Conservation (phyloP, 64 coral and sea anemone genomes). For the Acropora yongei region DNA sequence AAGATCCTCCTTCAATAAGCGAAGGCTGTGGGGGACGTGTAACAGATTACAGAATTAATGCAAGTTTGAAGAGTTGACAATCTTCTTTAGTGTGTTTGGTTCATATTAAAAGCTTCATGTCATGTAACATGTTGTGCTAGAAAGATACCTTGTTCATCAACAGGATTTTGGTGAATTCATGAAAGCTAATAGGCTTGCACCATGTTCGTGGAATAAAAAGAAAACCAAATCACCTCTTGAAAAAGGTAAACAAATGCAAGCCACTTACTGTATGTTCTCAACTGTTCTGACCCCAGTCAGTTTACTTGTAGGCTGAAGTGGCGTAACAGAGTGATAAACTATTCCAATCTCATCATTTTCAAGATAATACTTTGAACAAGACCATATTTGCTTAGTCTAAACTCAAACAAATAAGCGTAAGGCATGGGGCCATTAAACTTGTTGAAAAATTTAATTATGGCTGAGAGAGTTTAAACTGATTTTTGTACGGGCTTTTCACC, state of each 20-base stretch:
- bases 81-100: background rate
- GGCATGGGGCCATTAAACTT: too few relatives aligned
- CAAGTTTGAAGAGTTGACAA: conserved; percentile 40
- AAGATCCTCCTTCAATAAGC: conserved; percentile 96
- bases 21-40: conserved; percentile 95
- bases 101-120: background rate
- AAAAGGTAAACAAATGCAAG: conserved; percentile 57
- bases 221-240: conserved; percentile 77
- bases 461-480: too few relatives aligned
- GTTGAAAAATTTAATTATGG: too few relatives aligned
- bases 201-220: conserved; percentile 77
- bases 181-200: conserved; percentile 94
- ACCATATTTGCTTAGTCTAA: too few relatives aligned
- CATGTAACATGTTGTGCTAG: background rate
- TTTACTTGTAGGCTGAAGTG: too few relatives aligned
- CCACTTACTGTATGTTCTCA: background rate
- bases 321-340: too few relatives aligned
- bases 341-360: too few relatives aligned
- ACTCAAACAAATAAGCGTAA: too few relatives aligned
- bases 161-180: conserved; percentile 99
- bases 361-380: too few relatives aligned
- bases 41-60: conserved; percentile 99
- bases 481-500: too few relatives aligned
- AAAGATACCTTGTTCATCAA: conserved; percentile 3
- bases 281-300: too few relatives aligned